Evolutionary conservation across 2,113 vertebrate species (phyloP).

Genomic region (Anhinga anhinga): DNA sequence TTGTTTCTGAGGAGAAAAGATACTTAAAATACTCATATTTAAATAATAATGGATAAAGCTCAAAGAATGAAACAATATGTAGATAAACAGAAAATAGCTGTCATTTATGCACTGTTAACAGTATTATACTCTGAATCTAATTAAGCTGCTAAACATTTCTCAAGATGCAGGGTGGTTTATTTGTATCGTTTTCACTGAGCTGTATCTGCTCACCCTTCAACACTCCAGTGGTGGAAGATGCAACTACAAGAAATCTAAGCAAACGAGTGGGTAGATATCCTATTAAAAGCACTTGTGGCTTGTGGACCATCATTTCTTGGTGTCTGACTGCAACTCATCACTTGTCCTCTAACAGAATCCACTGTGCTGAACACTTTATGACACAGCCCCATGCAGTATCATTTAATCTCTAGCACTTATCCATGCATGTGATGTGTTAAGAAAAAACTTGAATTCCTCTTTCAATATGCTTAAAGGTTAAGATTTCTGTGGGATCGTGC

Average conservation of each 20-base stretch:
- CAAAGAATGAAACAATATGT: background rate
- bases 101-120: slow-evolving; percentile 39
- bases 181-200: background rate
- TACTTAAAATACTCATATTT: slow-evolving; percentile 11
- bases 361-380: background rate
- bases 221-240: background rate
- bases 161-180: background rate
- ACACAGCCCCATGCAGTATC: background rate
- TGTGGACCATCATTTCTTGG: background rate
- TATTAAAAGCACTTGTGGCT: slow-evolving; percentile 33
- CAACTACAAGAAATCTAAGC: background rate
- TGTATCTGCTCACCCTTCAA: background rate
- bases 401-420: background rate
- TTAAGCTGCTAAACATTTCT: slow-evolving; percentile 43
- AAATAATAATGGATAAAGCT: slow-evolving; percentile 15
- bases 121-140: slow-evolving; percentile 25
- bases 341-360: background rate
- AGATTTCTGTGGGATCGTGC: background rate
- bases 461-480: background rate
- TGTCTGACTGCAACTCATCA: slow-evolving; percentile 21
- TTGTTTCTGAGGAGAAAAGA: background rate
- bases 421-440: background rate
- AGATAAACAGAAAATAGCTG: slow-evolving; percentile 50
- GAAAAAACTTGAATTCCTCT: background rate
- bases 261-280: background rate